phyloP scores from a whole-genome alignment of 2,888 invertebrate genomes.

The Sarcophaga caerulescens region DNA sequence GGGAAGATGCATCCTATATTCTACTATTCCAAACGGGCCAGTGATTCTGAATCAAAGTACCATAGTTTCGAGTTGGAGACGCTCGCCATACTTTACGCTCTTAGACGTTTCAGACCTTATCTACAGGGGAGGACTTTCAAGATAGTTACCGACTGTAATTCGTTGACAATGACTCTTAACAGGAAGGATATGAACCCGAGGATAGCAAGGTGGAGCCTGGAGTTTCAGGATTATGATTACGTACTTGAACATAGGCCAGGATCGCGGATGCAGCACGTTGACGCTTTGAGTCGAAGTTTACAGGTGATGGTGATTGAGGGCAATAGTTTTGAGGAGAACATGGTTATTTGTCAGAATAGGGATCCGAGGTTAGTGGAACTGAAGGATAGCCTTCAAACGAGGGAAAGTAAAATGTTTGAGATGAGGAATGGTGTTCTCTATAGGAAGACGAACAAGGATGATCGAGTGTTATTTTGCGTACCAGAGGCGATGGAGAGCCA shows the following conservation, averaged over 20 bases:
- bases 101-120: slow-evolving; percentile 14
- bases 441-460: slow-evolving; percentile 24
- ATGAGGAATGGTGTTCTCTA: slow-evolving; percentile 48
- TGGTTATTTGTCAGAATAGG: neutral
- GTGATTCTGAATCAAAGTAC: neutral
- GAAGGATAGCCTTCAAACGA: slow-evolving; percentile 4
- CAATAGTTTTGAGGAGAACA: no score
- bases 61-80: neutral
- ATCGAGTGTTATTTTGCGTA: slow-evolving; percentile 12
- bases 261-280: neutral
- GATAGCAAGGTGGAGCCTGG: neutral
- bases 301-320: no score
- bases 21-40: slow-evolving; percentile 37
- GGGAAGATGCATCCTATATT: slow-evolving; percentile 36
- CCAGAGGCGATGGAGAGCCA: neutral
- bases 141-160: neutral
- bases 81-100: neutral
- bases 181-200: neutral
- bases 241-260: neutral
- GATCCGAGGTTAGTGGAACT: neutral
- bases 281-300: no score
- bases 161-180: neutral
- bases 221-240: neutral
- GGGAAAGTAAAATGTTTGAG: slow-evolving; percentile 9
- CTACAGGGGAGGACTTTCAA: neutral